These are phyloP conservation scores for Lepidothrix coronata DNA, from an alignment of 2,113 vertebrate genomes.

Conservation along the genomic window DNA sequence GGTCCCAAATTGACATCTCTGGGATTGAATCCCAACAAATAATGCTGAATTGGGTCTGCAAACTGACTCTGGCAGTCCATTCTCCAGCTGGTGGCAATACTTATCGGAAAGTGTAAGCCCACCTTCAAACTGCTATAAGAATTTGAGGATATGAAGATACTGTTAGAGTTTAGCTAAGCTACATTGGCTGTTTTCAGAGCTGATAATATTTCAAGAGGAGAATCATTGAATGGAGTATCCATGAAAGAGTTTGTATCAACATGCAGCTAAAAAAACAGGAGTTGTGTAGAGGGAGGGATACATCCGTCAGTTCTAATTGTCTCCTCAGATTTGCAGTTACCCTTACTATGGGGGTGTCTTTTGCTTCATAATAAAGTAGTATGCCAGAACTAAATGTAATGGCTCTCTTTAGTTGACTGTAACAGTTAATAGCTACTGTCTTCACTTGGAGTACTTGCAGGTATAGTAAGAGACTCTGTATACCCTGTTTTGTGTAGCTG, in stretches of 20 bases:
- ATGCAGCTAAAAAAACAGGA: neutral
- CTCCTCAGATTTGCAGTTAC: neutral
- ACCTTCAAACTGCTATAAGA: neutral
- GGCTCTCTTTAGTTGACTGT: neutral
- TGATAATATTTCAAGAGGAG: neutral
- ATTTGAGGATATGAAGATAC: neutral
- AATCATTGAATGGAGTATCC: neutral
- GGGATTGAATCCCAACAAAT: neutral
- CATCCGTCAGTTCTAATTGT: neutral
- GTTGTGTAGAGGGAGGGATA: neutral
- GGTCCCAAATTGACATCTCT: neutral
- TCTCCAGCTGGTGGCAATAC: neutral
- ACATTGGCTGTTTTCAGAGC: neutral
- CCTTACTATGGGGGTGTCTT: neutral
- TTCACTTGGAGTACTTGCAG: neutral
- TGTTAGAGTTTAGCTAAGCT: neutral
- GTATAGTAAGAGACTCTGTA: neutral
- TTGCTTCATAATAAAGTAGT: neutral
- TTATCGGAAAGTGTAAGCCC: neutral
- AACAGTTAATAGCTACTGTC: neutral
- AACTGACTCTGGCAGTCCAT: rapidly evolving
- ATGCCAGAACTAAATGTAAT: neutral
- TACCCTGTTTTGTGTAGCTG: neutral
- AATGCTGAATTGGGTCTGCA: neutral
- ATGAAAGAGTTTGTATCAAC: neutral